Percentiles rank a stretch among this genome's conserved stretches.
These are phyloP conservation scores for Stegodyphus dumicola DNA, from an alignment of 1,140 invertebrate genomes.

Conservation along the genomic window DNA sequence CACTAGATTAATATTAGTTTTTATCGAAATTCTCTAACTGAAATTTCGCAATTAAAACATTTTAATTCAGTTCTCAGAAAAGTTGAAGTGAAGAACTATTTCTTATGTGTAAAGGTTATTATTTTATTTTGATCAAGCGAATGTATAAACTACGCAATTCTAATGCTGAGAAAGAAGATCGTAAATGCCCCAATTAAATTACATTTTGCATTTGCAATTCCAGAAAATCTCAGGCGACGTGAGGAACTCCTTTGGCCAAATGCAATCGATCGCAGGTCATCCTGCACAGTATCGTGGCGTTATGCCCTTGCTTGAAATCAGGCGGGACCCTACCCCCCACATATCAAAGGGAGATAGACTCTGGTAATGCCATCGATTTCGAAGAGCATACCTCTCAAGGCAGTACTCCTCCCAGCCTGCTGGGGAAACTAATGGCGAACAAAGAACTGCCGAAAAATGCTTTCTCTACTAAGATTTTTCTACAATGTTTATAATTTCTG, in stretches of 20 bases:
- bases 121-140: too few relatives aligned
- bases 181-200: too few relatives aligned
- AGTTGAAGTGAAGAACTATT: too few relatives aligned
- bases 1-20: too few relatives aligned
- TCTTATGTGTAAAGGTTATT: too few relatives aligned
- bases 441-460: conserved; percentile 15
- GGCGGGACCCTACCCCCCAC: conserved; percentile 2
- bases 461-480: not conserved
- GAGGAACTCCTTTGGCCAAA: conserved; percentile 16
- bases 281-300: too few relatives aligned
- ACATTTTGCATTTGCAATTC: not conserved
- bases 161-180: too few relatives aligned
- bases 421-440: not conserved
- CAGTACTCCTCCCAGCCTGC: not conserved
- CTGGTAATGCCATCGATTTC: conserved; percentile 31
- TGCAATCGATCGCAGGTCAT: conserved; percentile 7
- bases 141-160: too few relatives aligned
- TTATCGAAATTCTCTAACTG: too few relatives aligned
- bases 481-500: too few relatives aligned
- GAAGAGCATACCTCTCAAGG: conserved; percentile 14
- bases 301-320: not conserved
- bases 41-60: too few relatives aligned
- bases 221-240: conserved; percentile 13
- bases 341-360: conserved; percentile 31
- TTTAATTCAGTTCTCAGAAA: too few relatives aligned